phyloP scores from a whole-genome alignment of 2,797 vertebrate genomes.

The Gallirallus australis region DNA sequence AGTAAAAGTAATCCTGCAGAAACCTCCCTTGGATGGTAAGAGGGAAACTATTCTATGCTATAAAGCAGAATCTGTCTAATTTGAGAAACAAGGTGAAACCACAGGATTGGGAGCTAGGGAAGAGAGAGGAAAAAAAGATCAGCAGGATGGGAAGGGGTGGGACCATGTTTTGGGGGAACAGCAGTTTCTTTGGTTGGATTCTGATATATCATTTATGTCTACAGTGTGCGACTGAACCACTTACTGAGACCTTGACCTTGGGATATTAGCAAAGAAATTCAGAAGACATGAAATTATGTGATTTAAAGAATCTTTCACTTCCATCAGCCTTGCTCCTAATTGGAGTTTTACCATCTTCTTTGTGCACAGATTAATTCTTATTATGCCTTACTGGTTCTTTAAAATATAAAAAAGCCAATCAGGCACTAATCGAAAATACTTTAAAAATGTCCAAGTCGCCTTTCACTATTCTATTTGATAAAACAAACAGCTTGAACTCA shows the following conservation, averaged over 20 bases:
- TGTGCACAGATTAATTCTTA: background rate
- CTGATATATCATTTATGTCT: background rate
- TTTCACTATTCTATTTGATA: background rate
- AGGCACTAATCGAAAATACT: background rate
- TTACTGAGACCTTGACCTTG: background rate
- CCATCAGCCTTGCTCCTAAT: background rate
- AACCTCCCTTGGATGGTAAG: fast-evolving
- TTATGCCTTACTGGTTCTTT: background rate
- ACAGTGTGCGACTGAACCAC: background rate
- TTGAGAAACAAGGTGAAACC: background rate
- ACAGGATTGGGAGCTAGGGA: background rate
- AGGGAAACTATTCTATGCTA: background rate
- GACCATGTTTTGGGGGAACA: background rate
- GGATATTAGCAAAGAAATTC: background rate
- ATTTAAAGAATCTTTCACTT: background rate
- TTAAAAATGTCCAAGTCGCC: background rate
- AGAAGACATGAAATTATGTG: fast-evolving
- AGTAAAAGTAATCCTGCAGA: background rate
- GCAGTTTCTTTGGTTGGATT: background rate
- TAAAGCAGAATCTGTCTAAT: background rate
- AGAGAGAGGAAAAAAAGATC: background rate
- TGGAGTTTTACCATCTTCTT: background rate
- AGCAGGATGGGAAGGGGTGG: background rate
- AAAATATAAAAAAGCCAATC: background rate
- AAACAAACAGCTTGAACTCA: background rate